Evolutionary conservation across 2,888 invertebrate genomes (phyloP), one percentile per base, ranked within the genome.

Genomic region (Nasonia oneida): DNA sequence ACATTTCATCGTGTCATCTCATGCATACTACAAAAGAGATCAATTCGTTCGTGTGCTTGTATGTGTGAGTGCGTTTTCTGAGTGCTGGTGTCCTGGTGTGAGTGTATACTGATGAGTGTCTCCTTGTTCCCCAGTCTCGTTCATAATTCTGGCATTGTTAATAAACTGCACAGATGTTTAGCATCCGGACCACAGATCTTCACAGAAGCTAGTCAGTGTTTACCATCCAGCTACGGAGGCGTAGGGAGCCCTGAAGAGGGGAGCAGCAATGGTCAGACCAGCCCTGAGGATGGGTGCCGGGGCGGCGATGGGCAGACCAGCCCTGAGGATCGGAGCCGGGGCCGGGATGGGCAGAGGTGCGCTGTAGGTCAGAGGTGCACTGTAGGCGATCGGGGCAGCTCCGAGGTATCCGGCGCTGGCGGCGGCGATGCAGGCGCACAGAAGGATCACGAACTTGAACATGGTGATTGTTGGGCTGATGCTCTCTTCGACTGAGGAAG

Each of bases 391-490:
- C 5, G 75, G 75, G n/a, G 47, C 61, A 0, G 53, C 18, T 1
- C 47, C 50, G 37, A 83, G 4, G 64, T 50, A 3, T 47, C 81
- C 83, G 15, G 86, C 83, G 73, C 42, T 39, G 77, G 83, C 80
- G 18, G 14, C 33, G 64, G 83, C 86, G 29, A 79, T 15, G 47
- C 53, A 71, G 10, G 83, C 79, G n/a, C 47, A 50, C 37, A 83
- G 53, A 23, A 83, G 67, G 23, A 83, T 57, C 53, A 77, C 37
- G 77, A 77, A 76, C 80, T 86, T 86, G 86, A 42, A 86, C 86
- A 86, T 86, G 83, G 39, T 83, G 77, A 39, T n/a, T 53, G 23
- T 2, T 14, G 71, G 64, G 15, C 29, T 80, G 61, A 33, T 47
- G 18, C 67, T 61, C 29, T 70, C 67, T 67, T 73, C 67, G 67